Evolutionary conservation across 2,888 invertebrate genomes (phyloP).

Genomic region (Adela reaumurella): DNA sequence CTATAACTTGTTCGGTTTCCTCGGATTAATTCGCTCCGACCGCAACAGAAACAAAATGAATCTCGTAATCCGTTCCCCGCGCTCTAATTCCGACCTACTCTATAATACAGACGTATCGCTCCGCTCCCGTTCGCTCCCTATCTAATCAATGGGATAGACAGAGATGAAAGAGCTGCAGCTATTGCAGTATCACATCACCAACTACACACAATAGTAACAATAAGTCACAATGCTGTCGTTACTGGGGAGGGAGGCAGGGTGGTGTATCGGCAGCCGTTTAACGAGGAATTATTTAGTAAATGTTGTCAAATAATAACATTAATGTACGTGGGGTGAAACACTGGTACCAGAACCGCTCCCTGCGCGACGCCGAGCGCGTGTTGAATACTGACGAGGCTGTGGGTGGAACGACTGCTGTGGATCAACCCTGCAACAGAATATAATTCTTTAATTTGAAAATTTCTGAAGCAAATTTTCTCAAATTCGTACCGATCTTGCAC

Average conservation of each 20-base stretch:
- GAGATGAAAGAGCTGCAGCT: no score
- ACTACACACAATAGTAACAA: not conserved
- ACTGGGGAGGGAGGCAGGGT: constrained; percentile 23
- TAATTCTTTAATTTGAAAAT: no score
- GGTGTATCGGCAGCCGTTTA: constrained; percentile 45
- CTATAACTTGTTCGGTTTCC: not conserved
- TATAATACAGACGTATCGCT: no score
- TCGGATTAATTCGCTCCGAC: not conserved
- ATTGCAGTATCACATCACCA: not conserved
- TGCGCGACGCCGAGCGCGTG: not conserved
- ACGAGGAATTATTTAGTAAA: constrained; percentile 56
- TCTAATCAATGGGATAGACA: no score
- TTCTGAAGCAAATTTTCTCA: no score
- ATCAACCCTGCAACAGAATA: no score
- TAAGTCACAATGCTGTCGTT: not conserved
- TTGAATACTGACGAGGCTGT: not conserved
- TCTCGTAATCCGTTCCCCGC: not conserved
- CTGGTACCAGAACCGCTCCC: no score
- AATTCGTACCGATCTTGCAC: no score
- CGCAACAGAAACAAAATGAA: not conserved
- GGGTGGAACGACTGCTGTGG: not conserved
- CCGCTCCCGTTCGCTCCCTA: no score
- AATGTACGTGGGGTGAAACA: constrained; percentile 17
- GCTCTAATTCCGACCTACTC: no score
- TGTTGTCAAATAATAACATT: constrained; percentile 56